Conservation (phyloP, 2,797 vertebrate species). For the Hoplostethus mediterraneus region DNA sequence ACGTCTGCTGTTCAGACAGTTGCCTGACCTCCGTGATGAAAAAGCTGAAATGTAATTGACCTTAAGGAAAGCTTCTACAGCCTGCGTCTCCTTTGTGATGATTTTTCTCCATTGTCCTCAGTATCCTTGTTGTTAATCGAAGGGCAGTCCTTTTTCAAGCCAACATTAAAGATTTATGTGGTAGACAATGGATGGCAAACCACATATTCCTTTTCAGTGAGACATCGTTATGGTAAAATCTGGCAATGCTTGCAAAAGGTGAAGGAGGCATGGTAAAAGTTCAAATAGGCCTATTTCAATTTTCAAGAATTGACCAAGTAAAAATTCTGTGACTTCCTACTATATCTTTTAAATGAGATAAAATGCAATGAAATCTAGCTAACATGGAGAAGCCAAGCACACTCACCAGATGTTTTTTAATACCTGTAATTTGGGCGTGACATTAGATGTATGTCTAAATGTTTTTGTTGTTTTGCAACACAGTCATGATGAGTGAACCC, state of each 20-base stretch:
- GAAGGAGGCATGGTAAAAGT: slow-evolving; percentile 6
- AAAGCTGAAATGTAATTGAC: neutral
- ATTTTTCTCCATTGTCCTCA: neutral
- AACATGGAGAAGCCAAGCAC: neutral
- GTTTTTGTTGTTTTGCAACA: too few relatives aligned
- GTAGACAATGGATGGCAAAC: slow-evolving; percentile 22
- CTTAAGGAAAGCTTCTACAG: slow-evolving; percentile 7
- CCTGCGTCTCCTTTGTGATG: neutral
- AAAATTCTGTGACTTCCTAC: too few relatives aligned
- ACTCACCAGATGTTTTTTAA: neutral
- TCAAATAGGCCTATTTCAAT: neutral
- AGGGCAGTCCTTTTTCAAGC: slow-evolving; percentile 9
- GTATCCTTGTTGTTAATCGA: neutral
- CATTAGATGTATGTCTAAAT: too few relatives aligned
- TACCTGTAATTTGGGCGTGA: neutral
- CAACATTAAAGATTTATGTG: slow-evolving; percentile 28
- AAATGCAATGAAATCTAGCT: neutral
- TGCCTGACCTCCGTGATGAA: slow-evolving; percentile 1
- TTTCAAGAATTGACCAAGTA: too few relatives aligned
- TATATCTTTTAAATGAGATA: too few relatives aligned
- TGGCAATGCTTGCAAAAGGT: neutral
- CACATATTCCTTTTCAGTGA: neutral
- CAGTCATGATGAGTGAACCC: too few relatives aligned
- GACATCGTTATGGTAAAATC: neutral
- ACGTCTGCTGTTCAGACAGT: neutral